Percentiles rank a stretch among this genome's conserved stretches.
phyloP scores from a whole-genome alignment of 2,888 invertebrate species.

The Apomyelois bistriatella region DNA sequence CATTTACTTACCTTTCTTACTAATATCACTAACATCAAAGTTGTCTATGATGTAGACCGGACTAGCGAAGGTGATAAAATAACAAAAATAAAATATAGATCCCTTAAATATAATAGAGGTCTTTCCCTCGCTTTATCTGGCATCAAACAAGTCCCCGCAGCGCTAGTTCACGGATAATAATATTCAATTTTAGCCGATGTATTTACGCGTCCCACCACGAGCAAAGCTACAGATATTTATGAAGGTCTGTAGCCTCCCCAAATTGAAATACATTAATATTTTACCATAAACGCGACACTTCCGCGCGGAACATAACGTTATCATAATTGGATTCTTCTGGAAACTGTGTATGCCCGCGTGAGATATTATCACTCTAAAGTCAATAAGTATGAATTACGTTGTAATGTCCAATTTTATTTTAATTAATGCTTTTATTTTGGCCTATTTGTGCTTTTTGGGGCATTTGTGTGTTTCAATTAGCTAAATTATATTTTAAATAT shows the following conservation, averaged over 20 bases:
- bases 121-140: not conserved
- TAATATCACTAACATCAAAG: too few relatives aligned
- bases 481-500: too few relatives aligned
- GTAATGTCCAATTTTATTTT: not conserved
- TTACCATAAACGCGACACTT: constrained; percentile 79
- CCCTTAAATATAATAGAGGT: not conserved
- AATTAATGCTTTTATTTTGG: too few relatives aligned
- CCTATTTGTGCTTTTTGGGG: too few relatives aligned
- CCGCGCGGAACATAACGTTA: constrained; percentile 76
- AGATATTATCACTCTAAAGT: not conserved
- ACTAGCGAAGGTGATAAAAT: not conserved
- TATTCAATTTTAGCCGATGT: constrained; percentile 74
- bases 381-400: constrained; percentile 4
- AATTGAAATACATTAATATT: constrained; percentile 81
- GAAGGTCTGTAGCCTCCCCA: constrained; percentile 74
- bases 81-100: not conserved
- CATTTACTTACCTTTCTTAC: too few relatives aligned
- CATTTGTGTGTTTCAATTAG: too few relatives aligned
- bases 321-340: constrained; percentile 75
- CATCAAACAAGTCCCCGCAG: constrained; percentile 7
- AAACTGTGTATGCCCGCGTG: constrained; percentile 4
- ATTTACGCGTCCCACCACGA: constrained; percentile 69
- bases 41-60: too few relatives aligned
- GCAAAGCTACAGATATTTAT: constrained; percentile 72
- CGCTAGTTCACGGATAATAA: constrained; percentile 62